Base-by-base conservation (phyloP, 2,797 vertebrate species). In the Epinephelus awoara region DNA sequence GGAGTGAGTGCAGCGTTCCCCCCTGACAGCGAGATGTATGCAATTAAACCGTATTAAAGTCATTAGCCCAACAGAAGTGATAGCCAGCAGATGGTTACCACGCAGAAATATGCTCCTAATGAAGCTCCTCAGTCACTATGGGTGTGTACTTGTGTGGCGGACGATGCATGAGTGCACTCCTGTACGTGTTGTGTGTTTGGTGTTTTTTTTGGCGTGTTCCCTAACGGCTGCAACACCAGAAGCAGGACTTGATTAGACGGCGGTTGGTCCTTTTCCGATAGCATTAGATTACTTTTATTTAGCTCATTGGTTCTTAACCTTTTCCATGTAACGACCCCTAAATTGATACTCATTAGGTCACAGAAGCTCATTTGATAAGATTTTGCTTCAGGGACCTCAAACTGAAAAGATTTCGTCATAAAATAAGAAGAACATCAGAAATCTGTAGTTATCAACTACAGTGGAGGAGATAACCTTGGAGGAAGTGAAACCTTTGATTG, bases 1-100 rank as follows among this genome's bases (percentile, higher is more conserved):
- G 65, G 73, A 75, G 85, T 25, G 70, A 75, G 73, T 55, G 72
- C 72, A n/a, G 63, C 61, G 3, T 67, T 66, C 77, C 84, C 80
- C 83, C 81, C 87, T 71, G 88, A 92, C 84, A 75, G 84, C 38
- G 73, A 91, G 80, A 92, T 89, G 85, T 88, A 79, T 91, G 89
- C 86, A 88, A 94, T 93, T 94, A 92, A 91, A 90, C 80, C 67
- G 44, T 86, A 90, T 92, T 93, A 91, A 91, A 91, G 91, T 92
- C 88, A 85, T 92, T 91, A 93, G 87, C 83, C 80, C 85, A 72
- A 71, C 88, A 84, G 72, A 90, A 88, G 86, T 84, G 89, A 92
- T 92, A 84, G 85, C 91, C 88, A 89, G 86, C 92, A 93, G 92
- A 93, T 94, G 92, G 90, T 88, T 86, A 85, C 82, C 54, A 44